Base-by-base conservation (phyloP, 2,113 vertebrate genomes). In the Origma solitaria region DNA sequence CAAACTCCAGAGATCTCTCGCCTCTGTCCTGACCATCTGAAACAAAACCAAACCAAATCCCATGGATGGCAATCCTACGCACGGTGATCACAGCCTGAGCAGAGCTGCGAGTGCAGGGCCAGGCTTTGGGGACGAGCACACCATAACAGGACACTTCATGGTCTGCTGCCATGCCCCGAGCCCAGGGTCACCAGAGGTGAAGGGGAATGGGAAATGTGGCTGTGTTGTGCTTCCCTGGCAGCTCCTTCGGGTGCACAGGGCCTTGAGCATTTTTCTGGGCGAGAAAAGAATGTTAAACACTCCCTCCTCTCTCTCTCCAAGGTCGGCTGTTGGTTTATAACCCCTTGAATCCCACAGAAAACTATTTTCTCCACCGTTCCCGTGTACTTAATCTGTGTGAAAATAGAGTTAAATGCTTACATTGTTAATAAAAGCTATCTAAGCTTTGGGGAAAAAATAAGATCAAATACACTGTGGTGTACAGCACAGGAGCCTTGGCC, bases 161-260 rank as follows among this genome's bases (percentile, higher is more conserved):
- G 17, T 68, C 40, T 76, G 60, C 60, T 91, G 87, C 65, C 3
- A 0, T 9, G 5, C 94, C 42, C 77, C 61, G n/a, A 75, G 24
- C 50, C 77, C 31, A 3, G 25, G 87, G 92, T 85, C 93, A 79
- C 33, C 70, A 91, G 93, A 54, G 92, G 92, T 82, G 94, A 92
- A 92, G 92, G 87, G 33, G 58, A 84, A 58, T 18, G 73, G 49
- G 72, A 79, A 51, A 92, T 47, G 38, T 56, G 40, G 17, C 89
- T 71, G 69, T 75, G 77, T 27, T 89, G 77, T 38, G 87, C 85
- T 85, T 50, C 69, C 27, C 83, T 89, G 90, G 77, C 95, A 95
- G 92, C 69, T 78, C 47, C 64, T 62, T 35, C 35, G 2, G 4
- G 27, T 64, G 56, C 49, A 73, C 57, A 38, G 60, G 38, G 51